Evolutionary conservation across 1,140 invertebrate species (phyloP).

Genomic region (Eciton burchellii): DNA sequence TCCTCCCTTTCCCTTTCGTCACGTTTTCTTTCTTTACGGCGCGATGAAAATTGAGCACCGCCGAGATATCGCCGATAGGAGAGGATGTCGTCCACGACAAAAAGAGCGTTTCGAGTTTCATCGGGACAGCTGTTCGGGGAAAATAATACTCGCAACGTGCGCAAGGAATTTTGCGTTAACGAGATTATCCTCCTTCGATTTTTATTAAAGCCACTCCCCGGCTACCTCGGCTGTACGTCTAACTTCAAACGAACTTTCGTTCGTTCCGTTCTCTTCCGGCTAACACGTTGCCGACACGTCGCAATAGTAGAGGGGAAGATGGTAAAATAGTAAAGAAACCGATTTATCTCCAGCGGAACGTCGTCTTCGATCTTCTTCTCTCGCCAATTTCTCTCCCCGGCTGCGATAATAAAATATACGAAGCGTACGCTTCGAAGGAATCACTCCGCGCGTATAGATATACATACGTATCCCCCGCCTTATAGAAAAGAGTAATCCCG

Average conservation of each 20-base stretch:
- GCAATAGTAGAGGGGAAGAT: too few relatives aligned
- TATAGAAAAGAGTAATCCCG: conserved; percentile 82
- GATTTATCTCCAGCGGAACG: not conserved
- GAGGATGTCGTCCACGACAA: not conserved
- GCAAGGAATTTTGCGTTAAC: too few relatives aligned
- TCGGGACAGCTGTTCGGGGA: not conserved
- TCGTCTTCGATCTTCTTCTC: not conserved
- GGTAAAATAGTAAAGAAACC: not conserved
- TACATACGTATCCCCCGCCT: conserved; percentile 56
- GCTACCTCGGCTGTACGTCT: too few relatives aligned
- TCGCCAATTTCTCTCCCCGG: conserved; percentile 8
- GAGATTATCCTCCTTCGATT: not conserved
- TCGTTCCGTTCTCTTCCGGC: too few relatives aligned
- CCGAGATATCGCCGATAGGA: not conserved
- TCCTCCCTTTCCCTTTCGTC: not conserved
- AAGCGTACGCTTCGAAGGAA: conserved; percentile 11
- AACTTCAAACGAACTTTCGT: too few relatives aligned
- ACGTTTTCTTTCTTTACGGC: conserved; percentile 1
- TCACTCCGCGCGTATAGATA: conserved; percentile 3
- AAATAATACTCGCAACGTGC: too few relatives aligned
- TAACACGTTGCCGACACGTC: too few relatives aligned
- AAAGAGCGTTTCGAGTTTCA: conserved; percentile 15
- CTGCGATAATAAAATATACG: conserved; percentile 1
- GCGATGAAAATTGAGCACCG: conserved; percentile 33
- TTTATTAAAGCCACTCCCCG: not conserved